Conservation (phyloP, 2,888 invertebrate species). For the Oscheius sp. region DNA sequence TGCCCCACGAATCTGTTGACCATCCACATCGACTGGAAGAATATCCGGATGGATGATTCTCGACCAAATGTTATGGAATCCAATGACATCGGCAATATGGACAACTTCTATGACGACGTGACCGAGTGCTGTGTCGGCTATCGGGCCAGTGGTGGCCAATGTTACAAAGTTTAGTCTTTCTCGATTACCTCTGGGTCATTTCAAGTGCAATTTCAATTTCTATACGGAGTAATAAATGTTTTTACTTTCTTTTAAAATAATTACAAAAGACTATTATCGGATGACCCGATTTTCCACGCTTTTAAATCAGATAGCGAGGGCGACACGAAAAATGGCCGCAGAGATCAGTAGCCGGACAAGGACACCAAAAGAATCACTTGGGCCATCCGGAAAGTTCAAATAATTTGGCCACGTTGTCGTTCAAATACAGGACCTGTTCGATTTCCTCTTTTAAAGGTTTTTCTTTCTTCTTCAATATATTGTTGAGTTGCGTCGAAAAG, state of each 20-base stretch:
- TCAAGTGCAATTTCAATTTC: background rate
- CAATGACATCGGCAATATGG: conserved; percentile 38
- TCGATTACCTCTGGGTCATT: background rate
- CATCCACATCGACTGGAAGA: conserved; percentile 64
- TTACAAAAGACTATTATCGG: too few species aligned
- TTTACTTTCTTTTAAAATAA: background rate
- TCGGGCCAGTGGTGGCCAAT: conserved; percentile 49
- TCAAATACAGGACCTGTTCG: background rate
- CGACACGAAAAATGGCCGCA: too few species aligned
- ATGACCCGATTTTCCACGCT: too few species aligned
- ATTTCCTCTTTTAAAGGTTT: background rate
- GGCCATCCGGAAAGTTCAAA: too few species aligned
- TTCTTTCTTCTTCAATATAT: background rate
- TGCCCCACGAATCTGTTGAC: conserved; percentile 70
- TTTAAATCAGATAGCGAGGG: too few species aligned
- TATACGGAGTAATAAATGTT: background rate
- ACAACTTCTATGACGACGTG: conserved; percentile 35
- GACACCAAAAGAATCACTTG: too few species aligned
- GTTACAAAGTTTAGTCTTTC: conserved; percentile 48
- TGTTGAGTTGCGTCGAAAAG: background rate
- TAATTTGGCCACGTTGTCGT: too few species aligned
- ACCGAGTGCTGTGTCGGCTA: conserved; percentile 62
- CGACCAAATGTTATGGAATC: background rate
- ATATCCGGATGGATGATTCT: conserved; percentile 18
- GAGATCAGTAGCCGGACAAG: too few species aligned